Evolutionary conservation across 2,888 invertebrate genomes (phyloP).

Genomic region (Dasypogon diadema): DNA sequence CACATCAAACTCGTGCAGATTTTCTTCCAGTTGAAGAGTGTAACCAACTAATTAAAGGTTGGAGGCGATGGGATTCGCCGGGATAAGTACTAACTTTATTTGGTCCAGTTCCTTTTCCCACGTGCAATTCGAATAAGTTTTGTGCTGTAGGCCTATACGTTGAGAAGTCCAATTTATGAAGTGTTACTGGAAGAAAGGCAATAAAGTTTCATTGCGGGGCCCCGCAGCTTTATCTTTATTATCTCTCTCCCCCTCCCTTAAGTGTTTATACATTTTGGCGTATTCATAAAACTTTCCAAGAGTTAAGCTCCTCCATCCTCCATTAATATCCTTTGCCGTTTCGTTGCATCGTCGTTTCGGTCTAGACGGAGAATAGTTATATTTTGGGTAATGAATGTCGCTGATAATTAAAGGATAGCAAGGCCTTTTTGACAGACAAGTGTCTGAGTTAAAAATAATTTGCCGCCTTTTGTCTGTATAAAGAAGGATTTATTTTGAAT

Average conservation of each 20-base stretch:
- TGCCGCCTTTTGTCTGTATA: too few species aligned
- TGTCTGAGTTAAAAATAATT: too few species aligned
- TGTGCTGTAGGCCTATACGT: neutral
- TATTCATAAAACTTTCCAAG: too few species aligned
- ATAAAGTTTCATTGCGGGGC: neutral
- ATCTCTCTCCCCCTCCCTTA: neutral
- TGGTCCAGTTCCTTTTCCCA: neutral
- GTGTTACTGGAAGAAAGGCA: neutral
- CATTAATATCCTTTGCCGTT: too few species aligned
- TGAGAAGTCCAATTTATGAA: neutral
- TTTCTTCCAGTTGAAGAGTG: neutral
- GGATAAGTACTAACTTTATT: neutral
- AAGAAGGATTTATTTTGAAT: too few species aligned
- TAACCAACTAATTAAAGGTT: neutral
- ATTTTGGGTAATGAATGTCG: too few species aligned
- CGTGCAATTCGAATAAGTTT: neutral
- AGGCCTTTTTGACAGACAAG: too few species aligned
- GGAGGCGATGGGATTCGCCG: neutral
- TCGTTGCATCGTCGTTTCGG: too few species aligned
- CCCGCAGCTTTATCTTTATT: neutral
- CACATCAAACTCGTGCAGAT: neutral
- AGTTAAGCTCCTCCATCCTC: too few species aligned
- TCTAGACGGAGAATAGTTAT: too few species aligned
- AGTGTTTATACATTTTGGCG: too few species aligned
- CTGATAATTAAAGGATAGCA: too few species aligned